Evolutionary conservation across 2,113 vertebrate genomes (phyloP), one percentile per base, ranked within the genome.

Genomic region (Alethe diademata): DNA sequence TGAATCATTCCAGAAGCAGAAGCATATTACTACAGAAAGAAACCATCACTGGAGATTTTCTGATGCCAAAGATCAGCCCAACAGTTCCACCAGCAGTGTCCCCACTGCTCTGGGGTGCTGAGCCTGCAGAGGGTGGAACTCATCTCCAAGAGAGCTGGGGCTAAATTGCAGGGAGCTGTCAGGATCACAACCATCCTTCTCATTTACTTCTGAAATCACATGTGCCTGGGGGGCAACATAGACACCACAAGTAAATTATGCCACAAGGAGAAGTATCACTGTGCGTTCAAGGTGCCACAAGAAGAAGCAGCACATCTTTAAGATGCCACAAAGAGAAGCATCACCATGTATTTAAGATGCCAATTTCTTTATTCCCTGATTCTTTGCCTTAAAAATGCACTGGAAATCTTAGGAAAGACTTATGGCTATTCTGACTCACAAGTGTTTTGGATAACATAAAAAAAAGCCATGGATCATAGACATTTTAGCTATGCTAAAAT

Each of bases 391-490:
- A 50, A 67, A 91, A 84, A 48, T 17, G 6, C 18, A 67, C 57
- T 29, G 18, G 19, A 72, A 93, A 60, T 5, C 23, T 91, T 36
- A 75, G 14, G 45, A 78, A 69, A 19, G 15, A 24, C 3, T 57
- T 60, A 15, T 0, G 2, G 15, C 11, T 75, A 25, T 31, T 53
- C n/a, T 60, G 29, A 31, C 8, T 80, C n/a, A 11, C 18, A 16
- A 43, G 20, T 19, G 17, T 38, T 96, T 81, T 31, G 38, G 17
- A 45, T 28, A 90, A 73, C 4, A 10, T 38, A 22, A 45, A 53
- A 53, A 14, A 74, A 48, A 26, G 24, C 18, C 0, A 0, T 25
- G 31, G 58, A 33, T 76, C 36, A 69, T 1, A 69, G 40, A 31
- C 24, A 72, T 4, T 18, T 4, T 18, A 92, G n/a, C 25, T 67